A percentile compares a stretch with the other conserved stretches of the same genome.
These are phyloP conservation scores for Euura saliciscinereae DNA, from an alignment of 1,140 invertebrate genomes.

Conservation along the genomic window DNA sequence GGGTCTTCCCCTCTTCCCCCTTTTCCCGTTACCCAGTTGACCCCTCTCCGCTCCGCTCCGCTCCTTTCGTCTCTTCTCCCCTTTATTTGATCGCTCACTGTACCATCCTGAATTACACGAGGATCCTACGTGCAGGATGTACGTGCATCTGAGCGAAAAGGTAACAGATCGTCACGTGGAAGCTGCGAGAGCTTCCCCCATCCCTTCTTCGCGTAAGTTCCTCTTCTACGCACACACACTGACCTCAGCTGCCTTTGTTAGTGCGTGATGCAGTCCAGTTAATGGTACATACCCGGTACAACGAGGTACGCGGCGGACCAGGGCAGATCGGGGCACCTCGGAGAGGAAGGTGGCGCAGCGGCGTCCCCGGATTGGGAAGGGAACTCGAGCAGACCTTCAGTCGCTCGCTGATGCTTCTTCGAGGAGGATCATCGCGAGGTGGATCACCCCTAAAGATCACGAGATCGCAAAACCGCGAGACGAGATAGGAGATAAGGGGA, in stretches of 20 bases:
- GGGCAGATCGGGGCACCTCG: not conserved
- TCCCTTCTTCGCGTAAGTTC: no score
- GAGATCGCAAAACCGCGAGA: not conserved
- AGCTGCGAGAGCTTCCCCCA: no score
- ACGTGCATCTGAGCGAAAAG: no score
- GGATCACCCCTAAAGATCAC: conserved; percentile 19
- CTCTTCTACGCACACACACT: no score
- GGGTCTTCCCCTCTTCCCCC: conserved; percentile 21
- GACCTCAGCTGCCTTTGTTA: no score
- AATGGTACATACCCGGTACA: not conserved
- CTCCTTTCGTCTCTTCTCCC: conserved; percentile 12
- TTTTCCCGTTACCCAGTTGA: not conserved
- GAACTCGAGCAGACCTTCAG: conserved; percentile 40
- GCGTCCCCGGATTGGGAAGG: conserved; percentile 5
- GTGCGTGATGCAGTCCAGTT: no score
- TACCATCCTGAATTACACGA: not conserved
- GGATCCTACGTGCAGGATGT: conserved; percentile 19
- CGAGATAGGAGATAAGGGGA: conserved; percentile 5
- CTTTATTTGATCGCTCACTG: not conserved
- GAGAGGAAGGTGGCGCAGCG: not conserved
- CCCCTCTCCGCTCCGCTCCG: conserved; percentile 11
- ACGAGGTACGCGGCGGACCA: not conserved
- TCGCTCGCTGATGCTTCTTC: conserved; percentile 50
- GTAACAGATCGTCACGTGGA: conserved; percentile 26
- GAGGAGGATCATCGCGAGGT: conserved; percentile 40